Evolutionary conservation across 2,113 vertebrate genomes (phyloP), one percentile per base, ranked within the genome.

Genomic region (Panurus biarmicus): DNA sequence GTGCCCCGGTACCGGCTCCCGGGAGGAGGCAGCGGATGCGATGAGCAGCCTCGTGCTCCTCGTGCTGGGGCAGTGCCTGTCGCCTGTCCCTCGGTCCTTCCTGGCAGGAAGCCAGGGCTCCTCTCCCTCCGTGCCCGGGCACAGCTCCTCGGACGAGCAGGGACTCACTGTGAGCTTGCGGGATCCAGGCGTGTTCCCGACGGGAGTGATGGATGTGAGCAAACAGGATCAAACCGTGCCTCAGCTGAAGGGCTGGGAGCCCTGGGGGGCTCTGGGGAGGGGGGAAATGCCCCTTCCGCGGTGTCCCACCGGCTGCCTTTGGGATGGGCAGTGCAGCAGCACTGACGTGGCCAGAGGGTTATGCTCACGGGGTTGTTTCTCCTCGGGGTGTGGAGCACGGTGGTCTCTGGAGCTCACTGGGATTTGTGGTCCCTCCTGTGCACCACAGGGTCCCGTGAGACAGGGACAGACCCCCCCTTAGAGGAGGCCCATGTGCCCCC

Each of bases 301-400:
- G 44, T 31, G 61, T 33, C 16, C 69, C 5, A 1, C 23, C 17
- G 78, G 42, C 53, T 40, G 70, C 4, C 0, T 67, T 51, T 28
- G 66, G 62, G 53, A 19, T 1, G 10, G 58, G 25, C 54, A n/a
- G 26, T 3, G 53, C 26, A 3, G 58, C 10, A 4, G 35, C n/a
- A 9, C 10, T 18, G 7, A 22, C 8, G 5, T 3, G 4, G 26
- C 36, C 40, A 16, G 1, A 2, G 14, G 25, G 14, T 42, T 0
- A 5, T 48, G 70, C 36, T 56, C 8, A 2, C 0, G 1, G 47
- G 40, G 38, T 20, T 36, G 31, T 69, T 91, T 67, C 50, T 57
- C 21, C 19, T 44, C 0, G 4, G 12, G 38, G 2, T 12, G 10
- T 5, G 36, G 56, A 61, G 31, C 3, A 3, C 1, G 3, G 8